Conservation (phyloP, 2,888 invertebrate species). For the Ceramica pisi region DNA sequence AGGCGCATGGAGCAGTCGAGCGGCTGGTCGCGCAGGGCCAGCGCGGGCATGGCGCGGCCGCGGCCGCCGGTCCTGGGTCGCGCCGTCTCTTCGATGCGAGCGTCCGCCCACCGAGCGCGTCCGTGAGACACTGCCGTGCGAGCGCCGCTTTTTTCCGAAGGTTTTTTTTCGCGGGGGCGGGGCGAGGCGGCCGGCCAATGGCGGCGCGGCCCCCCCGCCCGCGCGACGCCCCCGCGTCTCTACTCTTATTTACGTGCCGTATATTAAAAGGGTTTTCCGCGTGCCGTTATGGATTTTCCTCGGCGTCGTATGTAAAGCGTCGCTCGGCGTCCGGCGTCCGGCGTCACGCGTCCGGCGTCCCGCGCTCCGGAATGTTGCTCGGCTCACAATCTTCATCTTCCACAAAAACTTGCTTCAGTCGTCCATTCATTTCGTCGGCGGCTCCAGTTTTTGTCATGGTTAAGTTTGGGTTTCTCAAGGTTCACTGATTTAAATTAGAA, state of each 20-base stretch:
- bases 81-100: slow-evolving; percentile 84
- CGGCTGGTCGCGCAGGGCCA: slow-evolving; percentile 92
- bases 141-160: slow-evolving; percentile 82
- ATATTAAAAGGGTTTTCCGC: slow-evolving; percentile 91
- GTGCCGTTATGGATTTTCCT: slow-evolving; percentile 90
- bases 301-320: slow-evolving; percentile 69
- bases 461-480: slow-evolving; percentile 55
- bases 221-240: slow-evolving; percentile 71
- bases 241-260: slow-evolving; percentile 89
- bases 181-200: slow-evolving; percentile 82
- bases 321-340: not conserved
- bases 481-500: slow-evolving; percentile 62
- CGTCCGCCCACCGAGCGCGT: slow-evolving; percentile 87
- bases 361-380: slow-evolving; percentile 51
- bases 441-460: slow-evolving; percentile 62
- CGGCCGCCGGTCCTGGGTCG: slow-evolving; percentile 90
- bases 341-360: not conserved
- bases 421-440: slow-evolving; percentile 66
- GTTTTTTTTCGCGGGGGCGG: slow-evolving; percentile 87
- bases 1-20: slow-evolving; percentile 94
- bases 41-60: slow-evolving; percentile 92
- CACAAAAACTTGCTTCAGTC: slow-evolving; percentile 60
- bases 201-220: slow-evolving; percentile 74
- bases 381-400: slow-evolving; percentile 42
- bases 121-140: slow-evolving; percentile 87